Evolutionary conservation across 2,888 invertebrate genomes (phyloP), one percentile per base, ranked within the genome.

Genomic region (Eupithecia centaureata): DNA sequence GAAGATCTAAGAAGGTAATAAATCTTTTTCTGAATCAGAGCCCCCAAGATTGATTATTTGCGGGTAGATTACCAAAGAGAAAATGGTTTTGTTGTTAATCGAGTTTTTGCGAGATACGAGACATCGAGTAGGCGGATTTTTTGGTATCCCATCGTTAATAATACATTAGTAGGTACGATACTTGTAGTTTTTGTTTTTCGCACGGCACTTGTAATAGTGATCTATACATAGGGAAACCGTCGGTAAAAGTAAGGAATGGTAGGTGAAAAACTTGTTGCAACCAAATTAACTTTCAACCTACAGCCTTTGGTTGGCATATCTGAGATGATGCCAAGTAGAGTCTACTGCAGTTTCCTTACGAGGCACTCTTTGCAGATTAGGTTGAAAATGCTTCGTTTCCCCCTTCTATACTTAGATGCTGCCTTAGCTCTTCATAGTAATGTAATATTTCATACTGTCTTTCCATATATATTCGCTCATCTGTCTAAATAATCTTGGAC

Each of bases 21-120:
- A 54, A 54, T 54, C 54, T 32, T 18, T 18, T 18, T 18, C 32
- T 33, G 18, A 18, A 30, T 42, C 42, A 58, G 51, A 59, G 59
- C 57, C 30, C 42, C 42, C 35, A 68, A 68, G 71, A 73, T 73
- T 73, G 65, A 71, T 73, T 69, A 67, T 52, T 61, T 56, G 62
- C 64, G 56, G 67, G 67, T 63, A 25, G 30, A 38, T 25, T 51
- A 67, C 42, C 71, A 70, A 71, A 67, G 57, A 65, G 63, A 66
- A 64, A 70, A 67, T 66, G 67, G 61, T 71, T 74, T 74, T 68
- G 67, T 61, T 56, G 61, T 67, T 73, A 74, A 74, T 73, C 70
- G 71, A 70, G 74, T 71, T 74, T 71, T 74, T 72, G 72, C 73
- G 70, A 71, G 67, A 65, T 57, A 12, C 38, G 47, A n/a, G 54